Evolutionary conservation across 1,140 invertebrate genomes (phyloP).

Genomic region (Octopus sinensis): DNA sequence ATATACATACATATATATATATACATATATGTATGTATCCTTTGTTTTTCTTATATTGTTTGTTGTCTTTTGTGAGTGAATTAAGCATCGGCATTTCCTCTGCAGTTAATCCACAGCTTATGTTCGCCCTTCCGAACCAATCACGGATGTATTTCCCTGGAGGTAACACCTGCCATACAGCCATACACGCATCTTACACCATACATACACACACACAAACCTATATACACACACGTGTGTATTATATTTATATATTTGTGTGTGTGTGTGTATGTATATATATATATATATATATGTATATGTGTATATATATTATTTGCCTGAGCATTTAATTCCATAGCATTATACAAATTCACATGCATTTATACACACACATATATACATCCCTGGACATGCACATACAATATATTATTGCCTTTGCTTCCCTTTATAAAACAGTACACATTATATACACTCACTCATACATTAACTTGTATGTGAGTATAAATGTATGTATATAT

Average conservation of each 20-base stretch:
- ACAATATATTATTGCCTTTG: neutral
- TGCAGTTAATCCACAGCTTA: neutral
- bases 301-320: neutral
- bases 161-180: neutral
- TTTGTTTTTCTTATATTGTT: neutral
- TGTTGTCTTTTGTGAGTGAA: neutral
- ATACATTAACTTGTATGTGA: neutral
- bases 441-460: neutral
- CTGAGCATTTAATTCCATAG: neutral
- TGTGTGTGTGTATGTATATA: neutral
- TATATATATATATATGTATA: neutral
- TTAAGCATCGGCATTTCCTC: neutral
- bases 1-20: too few relatives aligned
- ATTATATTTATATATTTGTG: neutral
- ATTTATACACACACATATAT: neutral
- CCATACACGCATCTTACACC: neutral
- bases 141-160: neutral
- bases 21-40: too few relatives aligned
- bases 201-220: neutral
- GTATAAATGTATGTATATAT: neutral
- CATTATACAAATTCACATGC: neutral
- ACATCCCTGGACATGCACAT: neutral
- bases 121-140: neutral
- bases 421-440: neutral
- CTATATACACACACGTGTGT: neutral